Evolutionary conservation across 2,888 invertebrate genomes (phyloP), one percentile per base, ranked within the genome.

Genomic region (Hydroisotoma schaefferi): DNA sequence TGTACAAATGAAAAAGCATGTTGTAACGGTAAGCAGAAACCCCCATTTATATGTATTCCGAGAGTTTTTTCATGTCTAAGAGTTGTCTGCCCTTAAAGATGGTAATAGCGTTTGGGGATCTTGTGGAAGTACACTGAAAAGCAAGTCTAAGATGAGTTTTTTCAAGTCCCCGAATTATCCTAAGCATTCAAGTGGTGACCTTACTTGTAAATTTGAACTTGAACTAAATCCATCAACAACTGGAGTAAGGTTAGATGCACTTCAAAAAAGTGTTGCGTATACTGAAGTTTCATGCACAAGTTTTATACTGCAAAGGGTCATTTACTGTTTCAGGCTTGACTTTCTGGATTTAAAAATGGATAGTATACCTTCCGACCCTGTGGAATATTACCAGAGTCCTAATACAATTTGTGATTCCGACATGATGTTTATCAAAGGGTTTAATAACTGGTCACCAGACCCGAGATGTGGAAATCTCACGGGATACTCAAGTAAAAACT

Each of bases 381-480:
- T 46, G 29, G 57, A 57, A 28, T 59, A 54, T 15, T 56, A 49
- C n/a, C 60, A 57, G 29, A 52, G 60, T 46, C 55, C 61, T 0
- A 38, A 55, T 43, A 55, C 67, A 22, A 40, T 59, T 37, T 67
- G 67, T 57, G 69, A 66, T 48, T 67, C 66, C 6, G 69, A 69
- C 44, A 65, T 65, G 55, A 49, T 66, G 33, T 65, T 69, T 48
- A 55, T 69, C 15, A 58, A 63, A 55, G 69, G 69, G 8, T 69
- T 69, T 47, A 28, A 57, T 6, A 60, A 61, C 22, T 69, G 66
- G 66, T 52, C 61, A 1, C 69, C 66, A 1, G 69, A 69, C 29
- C 59, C 63, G 18, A 37, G 69, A 48, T 69, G 69, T 28, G 69
- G 69, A 38, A 69, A 69, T 53, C 52, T 69, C 1, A 65, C 59